Evolutionary conservation across 1,140 invertebrate genomes (phyloP).

Genomic region (Anagrus nilaparvatae): DNA sequence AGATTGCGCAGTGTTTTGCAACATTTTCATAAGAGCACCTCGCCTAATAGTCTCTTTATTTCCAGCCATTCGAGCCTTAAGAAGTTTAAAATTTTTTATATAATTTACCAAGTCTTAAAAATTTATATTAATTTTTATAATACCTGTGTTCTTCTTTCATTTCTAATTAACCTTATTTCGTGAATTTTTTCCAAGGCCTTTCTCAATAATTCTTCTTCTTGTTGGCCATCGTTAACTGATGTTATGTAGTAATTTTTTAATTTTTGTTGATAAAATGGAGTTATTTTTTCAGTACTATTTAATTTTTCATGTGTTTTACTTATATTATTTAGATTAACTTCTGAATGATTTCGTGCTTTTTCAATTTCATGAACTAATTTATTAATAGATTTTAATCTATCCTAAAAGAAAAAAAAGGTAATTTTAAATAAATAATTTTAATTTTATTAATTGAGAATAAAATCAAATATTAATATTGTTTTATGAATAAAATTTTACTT

Average conservation of each 20-base stretch:
- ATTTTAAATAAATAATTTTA: no score
- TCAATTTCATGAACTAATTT: constrained; percentile 67
- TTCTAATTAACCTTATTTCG: constrained; percentile 79
- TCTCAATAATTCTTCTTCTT: constrained; percentile 74
- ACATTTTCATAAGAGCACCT: constrained; percentile 88
- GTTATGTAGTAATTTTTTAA: constrained; percentile 67
- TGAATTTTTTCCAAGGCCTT: constrained; percentile 74
- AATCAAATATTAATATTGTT: no score
- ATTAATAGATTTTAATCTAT: constrained; percentile 67
- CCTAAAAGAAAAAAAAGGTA: no score
- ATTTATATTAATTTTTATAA: neutral
- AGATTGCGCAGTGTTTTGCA: constrained; percentile 78
- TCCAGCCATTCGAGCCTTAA: constrained; percentile 58
- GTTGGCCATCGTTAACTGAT: constrained; percentile 65
- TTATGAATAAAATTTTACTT: constrained; percentile 43
- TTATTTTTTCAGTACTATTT: constrained; percentile 51
- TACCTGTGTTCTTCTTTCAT: constrained; percentile 73
- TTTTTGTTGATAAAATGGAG: constrained; percentile 54
- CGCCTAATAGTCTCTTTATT: constrained; percentile 83
- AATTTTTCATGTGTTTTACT: constrained; percentile 64
- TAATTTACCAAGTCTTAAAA: neutral
- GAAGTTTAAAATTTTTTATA: constrained; percentile 6
- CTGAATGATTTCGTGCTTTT: constrained; percentile 59
- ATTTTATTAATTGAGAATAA: no score
- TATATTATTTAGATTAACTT: constrained; percentile 65